Evolutionary conservation across 30 jellyfish, hydroid and myxozoan genomes (phyloP).

Genomic region (Rhopilema esculentum): DNA sequence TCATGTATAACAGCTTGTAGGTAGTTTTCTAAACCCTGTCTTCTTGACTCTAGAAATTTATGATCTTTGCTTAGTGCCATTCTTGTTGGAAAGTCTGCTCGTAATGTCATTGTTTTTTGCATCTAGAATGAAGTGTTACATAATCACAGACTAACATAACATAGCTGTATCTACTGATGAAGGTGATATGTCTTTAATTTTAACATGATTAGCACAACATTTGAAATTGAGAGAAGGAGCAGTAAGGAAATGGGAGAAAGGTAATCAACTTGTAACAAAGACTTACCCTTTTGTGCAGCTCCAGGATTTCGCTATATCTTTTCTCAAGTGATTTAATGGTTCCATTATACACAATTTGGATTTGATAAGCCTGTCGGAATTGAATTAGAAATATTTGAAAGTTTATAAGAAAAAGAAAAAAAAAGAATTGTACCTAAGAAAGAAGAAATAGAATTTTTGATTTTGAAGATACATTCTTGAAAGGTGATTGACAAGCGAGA

Average conservation of each 20-base stretch:
- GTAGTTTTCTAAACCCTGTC: conserved; percentile 74
- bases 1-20: conserved; percentile 75
- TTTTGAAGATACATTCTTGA: not conserved
- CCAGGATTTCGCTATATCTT: conserved; percentile 66
- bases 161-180: no score
- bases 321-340: conserved; percentile 54
- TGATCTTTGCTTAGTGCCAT: conserved; percentile 45
- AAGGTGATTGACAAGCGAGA: not conserved
- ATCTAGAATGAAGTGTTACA: conserved; percentile 37
- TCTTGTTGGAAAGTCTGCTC: conserved; percentile 76
- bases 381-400: not conserved
- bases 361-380: conserved; percentile 54
- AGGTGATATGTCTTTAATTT: no score
- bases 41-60: conserved; percentile 63
- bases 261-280: no score
- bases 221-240: no score
- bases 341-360: conserved; percentile 60
- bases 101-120: conserved; percentile 50
- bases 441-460: not conserved
- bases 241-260: no score
- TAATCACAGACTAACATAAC: not conserved
- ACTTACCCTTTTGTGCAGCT: conserved; percentile 70
- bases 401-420: not conserved
- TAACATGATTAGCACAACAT: no score
- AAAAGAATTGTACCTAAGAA: not conserved